Evolutionary conservation across 92 coral and sea anemone genomes (phyloP), one percentile per base, ranked within the genome.

Genomic region (Porites evermanni): DNA sequence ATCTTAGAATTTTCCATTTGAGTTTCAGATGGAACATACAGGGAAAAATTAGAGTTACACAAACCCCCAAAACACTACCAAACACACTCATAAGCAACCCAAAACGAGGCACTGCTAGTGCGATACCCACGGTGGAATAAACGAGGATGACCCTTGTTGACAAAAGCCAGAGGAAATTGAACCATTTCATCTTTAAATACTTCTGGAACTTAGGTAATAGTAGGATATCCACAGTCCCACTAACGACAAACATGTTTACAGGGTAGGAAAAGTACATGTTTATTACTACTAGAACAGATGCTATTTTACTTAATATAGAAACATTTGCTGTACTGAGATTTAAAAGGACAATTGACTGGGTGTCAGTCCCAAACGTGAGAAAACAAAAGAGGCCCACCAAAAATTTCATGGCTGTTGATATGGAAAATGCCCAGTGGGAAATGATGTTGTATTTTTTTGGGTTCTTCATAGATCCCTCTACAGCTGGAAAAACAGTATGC

Each of bases 391-490:
- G 89, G 12, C 94, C 98, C 38, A 95, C 85, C 47, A 91, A 72
- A 60, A 93, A 54, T 80, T 93, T 95, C 56, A 75, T 58, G 18
- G 73, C 8, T 13, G 98, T 93, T n/a, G 88, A 93, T 2, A 86
- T 77, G 2, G 79, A 50, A 82, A 95, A 95, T 56, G 96, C 92
- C 82, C 92, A 77, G 69, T 89, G 69, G 13, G 96, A 51, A 17
- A 95, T 74, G 79, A 91, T 90, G 60, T 90, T 93, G 80, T 88
- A 95, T 60, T 93, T 83, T 72, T 80, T 89, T 50, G 96, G 98
- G 59, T 95, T 77, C n/a, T 90, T 87, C 98, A 95, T 95, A 50
- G 93, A 95, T 21, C 94, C 95, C 68, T 95, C 96, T 8, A 95
- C 85, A 32, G 93, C 95, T 52, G 98, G 93, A 82, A 95, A 95